phyloP scores from a whole-genome alignment of 2,113 vertebrate species.

The Alligator sinensis region DNA sequence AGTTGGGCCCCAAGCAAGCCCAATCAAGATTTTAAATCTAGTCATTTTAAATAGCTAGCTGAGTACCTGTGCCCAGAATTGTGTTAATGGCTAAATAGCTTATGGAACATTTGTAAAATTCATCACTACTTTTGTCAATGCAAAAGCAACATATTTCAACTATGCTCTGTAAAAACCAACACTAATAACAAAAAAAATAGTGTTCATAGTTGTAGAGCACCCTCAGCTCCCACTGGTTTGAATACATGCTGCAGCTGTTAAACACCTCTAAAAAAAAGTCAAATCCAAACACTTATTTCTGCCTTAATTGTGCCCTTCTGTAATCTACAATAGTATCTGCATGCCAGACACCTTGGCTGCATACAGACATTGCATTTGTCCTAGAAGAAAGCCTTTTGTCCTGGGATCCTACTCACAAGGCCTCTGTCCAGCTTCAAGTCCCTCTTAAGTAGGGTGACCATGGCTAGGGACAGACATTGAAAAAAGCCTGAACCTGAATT shows the following conservation, averaged over 20 bases:
- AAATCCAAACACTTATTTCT: neutral
- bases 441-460: too few species aligned
- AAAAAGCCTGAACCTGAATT: too few species aligned
- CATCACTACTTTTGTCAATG: fast-evolving
- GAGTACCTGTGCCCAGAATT: neutral
- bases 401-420: too few species aligned
- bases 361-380: too few species aligned
- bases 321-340: neutral
- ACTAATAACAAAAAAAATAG: fast-evolving
- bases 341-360: neutral
- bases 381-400: too few species aligned
- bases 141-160: fast-evolving
- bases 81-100: fast-evolving
- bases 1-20: neutral
- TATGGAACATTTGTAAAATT: neutral
- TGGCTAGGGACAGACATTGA: too few species aligned
- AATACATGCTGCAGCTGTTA: neutral
- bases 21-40: neutral
- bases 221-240: neutral
- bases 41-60: neutral
- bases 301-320: neutral
- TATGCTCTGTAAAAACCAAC: neutral
- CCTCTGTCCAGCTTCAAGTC: too few species aligned
- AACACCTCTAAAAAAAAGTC: neutral
- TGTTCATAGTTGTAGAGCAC: fast-evolving